Conservation (phyloP, 2,797 vertebrate genomes). For the Cygnus olor region DNA sequence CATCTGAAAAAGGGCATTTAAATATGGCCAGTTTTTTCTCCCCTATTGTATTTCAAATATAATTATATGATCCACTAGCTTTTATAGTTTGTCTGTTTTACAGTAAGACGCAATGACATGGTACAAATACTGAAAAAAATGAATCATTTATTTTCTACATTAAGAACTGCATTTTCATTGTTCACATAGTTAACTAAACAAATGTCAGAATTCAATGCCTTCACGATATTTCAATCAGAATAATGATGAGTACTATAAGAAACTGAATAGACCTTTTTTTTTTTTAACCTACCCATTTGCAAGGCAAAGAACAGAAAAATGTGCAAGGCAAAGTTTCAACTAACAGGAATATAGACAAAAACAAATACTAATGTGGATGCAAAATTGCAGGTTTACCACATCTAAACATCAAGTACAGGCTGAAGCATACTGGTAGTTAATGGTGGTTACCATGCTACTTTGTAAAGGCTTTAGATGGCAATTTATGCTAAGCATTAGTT, state of each 20-base stretch:
- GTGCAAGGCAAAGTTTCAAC: neutral
- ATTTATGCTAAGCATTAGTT: neutral
- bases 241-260: neutral
- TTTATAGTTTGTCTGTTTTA: slow-evolving; percentile 68
- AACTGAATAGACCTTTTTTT: neutral
- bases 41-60: slow-evolving; percentile 42
- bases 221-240: slow-evolving; percentile 29
- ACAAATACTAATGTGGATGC: neutral
- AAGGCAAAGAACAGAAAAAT: neutral
- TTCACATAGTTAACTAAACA: slow-evolving; percentile 25
- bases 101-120: slow-evolving; percentile 54
- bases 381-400: neutral
- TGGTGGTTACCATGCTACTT: neutral
- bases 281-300: neutral
- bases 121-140: slow-evolving; percentile 55
- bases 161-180: slow-evolving; percentile 43
- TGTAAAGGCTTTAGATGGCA: neutral
- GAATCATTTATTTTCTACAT: slow-evolving; percentile 35
- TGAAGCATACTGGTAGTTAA: neutral
- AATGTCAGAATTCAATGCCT: slow-evolving; percentile 35
- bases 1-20: slow-evolving; percentile 42
- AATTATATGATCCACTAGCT: slow-evolving; percentile 63
- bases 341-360: neutral
- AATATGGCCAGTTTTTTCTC: slow-evolving; percentile 18
- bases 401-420: neutral